These are phyloP conservation scores for Augiades crinisus DNA, from an alignment of 2,888 invertebrate genomes.

Conservation along the genomic window DNA sequence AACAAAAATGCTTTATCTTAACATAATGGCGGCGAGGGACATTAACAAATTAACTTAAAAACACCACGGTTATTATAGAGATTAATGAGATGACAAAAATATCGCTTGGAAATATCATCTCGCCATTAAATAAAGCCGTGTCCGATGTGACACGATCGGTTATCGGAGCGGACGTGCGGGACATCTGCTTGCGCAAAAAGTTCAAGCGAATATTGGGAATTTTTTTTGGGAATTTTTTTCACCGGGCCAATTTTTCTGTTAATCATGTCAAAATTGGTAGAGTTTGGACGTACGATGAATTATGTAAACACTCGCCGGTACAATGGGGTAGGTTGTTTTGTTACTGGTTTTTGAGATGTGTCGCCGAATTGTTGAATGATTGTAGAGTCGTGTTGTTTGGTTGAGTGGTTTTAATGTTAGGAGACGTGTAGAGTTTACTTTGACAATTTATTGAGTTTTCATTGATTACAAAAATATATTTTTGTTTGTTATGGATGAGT, in stretches of 20 bases:
- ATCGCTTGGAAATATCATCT: conserved; percentile 54
- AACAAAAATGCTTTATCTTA: conserved; percentile 24
- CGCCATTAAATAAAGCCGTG: conserved; percentile 70
- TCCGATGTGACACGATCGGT: conserved; percentile 59
- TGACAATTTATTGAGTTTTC: no score
- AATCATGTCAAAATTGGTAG: conserved; percentile 69
- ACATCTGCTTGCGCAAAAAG: conserved; percentile 72
- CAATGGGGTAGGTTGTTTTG: conserved; percentile 40
- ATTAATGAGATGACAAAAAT: conserved; percentile 25
- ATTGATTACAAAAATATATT: no score
- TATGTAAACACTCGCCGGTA: conserved; percentile 63
- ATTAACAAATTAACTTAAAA: conserved; percentile 18
- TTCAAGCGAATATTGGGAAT: conserved; percentile 54
- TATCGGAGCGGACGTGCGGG: conserved; percentile 66
- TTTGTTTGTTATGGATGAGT: no score
- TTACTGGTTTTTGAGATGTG: conserved; percentile 46
- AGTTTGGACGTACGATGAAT: conserved; percentile 39
- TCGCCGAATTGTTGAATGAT: no score
- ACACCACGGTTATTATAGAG: conserved; percentile 10
- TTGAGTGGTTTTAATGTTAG: no score
- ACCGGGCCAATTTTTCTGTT: conserved; percentile 68
- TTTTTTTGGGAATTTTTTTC: conserved; percentile 48
- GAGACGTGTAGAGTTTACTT: no score
- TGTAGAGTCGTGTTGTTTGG: no score
- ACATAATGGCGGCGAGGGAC: conserved; percentile 11